A percentile compares a stretch with the other conserved stretches of the same genome.
Conservation (phyloP, 2,888 invertebrate species). For the Xestia c-nigrum region DNA sequence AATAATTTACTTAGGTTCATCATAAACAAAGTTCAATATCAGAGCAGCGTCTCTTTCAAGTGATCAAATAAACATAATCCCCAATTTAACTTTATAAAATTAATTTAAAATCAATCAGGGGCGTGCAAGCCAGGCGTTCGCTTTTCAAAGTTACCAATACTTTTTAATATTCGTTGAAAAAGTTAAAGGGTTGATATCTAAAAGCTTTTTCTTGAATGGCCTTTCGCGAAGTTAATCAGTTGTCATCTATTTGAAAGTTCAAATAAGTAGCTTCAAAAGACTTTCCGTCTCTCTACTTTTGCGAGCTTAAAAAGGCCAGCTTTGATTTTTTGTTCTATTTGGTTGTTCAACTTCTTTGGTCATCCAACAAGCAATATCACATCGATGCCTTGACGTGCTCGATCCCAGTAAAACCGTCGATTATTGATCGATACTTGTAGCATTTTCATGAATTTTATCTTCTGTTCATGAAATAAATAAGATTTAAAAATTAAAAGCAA, state of each 20-base stretch:
- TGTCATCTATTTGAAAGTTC: constrained; percentile 57
- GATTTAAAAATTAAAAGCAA: background rate
- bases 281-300: constrained; percentile 14
- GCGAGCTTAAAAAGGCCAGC: background rate
- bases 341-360: background rate
- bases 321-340: background rate
- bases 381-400: background rate
- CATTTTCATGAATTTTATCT: background rate
- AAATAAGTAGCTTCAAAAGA: constrained; percentile 31
- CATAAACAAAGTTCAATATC: constrained; percentile 53
- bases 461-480: background rate
- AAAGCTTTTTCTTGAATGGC: constrained; percentile 73
- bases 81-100: constrained; percentile 90
- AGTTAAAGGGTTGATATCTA: constrained; percentile 82
- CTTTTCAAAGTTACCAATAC: constrained; percentile 75
- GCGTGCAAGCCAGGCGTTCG: constrained; percentile 81
- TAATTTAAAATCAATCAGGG: constrained; percentile 88
- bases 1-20: constrained; percentile 48
- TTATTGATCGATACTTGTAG: too few relatives aligned
- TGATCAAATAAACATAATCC: constrained; percentile 87
- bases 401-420: background rate
- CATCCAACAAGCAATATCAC: background rate
- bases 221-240: constrained; percentile 77
- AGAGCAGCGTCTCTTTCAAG: constrained; percentile 67
- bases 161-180: constrained; percentile 80